Evolutionary conservation across 2,113 vertebrate genomes (phyloP).

Genomic region (Serinus canaria): DNA sequence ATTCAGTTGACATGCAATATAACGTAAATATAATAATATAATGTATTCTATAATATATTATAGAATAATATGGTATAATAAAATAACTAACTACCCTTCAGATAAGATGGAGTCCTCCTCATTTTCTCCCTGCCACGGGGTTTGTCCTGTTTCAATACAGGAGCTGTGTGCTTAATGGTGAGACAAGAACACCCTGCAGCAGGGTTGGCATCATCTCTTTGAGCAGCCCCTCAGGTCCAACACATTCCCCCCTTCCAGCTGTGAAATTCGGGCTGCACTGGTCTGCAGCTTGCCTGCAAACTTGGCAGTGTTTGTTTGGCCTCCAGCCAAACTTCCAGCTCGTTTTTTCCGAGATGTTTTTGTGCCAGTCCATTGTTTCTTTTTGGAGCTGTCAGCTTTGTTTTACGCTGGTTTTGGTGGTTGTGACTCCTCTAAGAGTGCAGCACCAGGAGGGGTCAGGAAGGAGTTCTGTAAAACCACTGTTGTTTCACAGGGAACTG

Average conservation of each 20-base stretch:
- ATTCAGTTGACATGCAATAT: no score
- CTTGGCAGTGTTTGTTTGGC: background rate
- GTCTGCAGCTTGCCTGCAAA: background rate
- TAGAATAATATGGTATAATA: no score
- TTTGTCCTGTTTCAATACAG: no score
- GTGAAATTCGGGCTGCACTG: background rate
- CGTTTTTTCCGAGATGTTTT: background rate
- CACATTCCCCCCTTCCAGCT: background rate
- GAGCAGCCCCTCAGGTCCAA: background rate
- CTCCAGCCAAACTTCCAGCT: background rate
- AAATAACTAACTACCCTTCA: no score
- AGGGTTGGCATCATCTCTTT: background rate
- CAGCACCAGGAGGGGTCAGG: background rate
- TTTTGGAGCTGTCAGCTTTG: background rate
- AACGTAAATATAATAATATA: no score
- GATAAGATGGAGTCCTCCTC: no score
- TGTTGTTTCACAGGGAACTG: background rate
- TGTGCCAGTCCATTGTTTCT: background rate
- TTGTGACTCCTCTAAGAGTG: background rate
- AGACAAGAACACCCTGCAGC: background rate
- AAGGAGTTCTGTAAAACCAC: background rate
- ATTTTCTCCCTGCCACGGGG: no score
- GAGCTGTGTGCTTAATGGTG: background rate
- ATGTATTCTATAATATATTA: no score
- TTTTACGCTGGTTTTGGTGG: background rate